Evolutionary conservation across 2,797 vertebrate species (phyloP).

Genomic region (Coluber constrictor): DNA sequence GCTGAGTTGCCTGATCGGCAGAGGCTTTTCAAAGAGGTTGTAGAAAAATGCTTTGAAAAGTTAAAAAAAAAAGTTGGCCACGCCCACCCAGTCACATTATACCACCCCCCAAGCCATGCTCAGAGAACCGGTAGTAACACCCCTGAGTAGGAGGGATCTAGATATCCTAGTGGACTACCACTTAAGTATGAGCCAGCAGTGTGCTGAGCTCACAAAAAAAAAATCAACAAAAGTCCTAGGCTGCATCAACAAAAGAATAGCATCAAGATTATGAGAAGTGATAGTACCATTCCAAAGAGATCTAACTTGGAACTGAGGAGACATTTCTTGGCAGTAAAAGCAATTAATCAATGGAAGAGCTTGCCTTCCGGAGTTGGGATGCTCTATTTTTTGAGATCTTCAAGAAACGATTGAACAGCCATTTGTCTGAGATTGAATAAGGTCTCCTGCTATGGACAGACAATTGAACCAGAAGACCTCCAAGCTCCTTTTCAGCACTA

Average conservation of each 20-base stretch:
- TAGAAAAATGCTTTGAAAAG: too few relatives aligned
- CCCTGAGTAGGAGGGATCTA: neutral
- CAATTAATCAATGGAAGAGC: neutral
- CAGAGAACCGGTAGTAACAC: too few relatives aligned
- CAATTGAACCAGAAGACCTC: neutral
- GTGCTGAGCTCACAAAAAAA: too few relatives aligned
- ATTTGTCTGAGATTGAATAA: neutral
- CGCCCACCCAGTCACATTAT: too few relatives aligned
- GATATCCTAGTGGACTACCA: neutral
- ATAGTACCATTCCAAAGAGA: neutral
- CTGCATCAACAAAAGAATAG: neutral
- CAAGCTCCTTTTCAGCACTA: neutral
- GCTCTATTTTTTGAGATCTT: neutral
- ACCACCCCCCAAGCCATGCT: too few relatives aligned
- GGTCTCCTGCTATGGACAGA: neutral
- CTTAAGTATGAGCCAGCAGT: neutral
- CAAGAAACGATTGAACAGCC: neutral
- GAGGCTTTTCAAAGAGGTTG: too few relatives aligned
- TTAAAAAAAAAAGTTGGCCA: too few relatives aligned
- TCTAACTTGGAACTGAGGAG: neutral
- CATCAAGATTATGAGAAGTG: neutral
- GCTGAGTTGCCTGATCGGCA: too few relatives aligned
- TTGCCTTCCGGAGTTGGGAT: neutral
- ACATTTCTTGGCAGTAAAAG: neutral
- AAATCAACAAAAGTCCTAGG: neutral